Base-by-base conservation (phyloP, 1,140 invertebrate species). In the Maniola jurtina region DNA sequence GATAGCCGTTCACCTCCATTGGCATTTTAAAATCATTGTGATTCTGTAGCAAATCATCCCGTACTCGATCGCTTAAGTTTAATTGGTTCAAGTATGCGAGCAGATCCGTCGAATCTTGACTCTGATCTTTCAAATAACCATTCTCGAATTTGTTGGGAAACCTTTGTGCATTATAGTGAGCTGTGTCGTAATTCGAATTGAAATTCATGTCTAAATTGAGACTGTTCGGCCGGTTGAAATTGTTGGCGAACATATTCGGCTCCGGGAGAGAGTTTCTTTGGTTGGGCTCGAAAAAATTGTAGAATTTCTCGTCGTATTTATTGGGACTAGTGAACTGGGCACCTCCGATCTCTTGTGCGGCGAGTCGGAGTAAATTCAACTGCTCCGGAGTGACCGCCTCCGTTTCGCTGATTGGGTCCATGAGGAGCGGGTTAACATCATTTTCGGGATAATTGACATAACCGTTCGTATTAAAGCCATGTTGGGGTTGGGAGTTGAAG, bases 201-300 rank as follows among this genome's bases (percentile, higher is more conserved):
- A 70, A 86, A 45, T 85, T 87, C 75, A 80, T 76, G 55, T 88
- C 86, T 40, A 89, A 64, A 59, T 86, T 88, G 5, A 90, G 67
- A 66, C 86, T 90, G 72, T 83, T 88, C 5, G 88, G 88, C 68
- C 88, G 71, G 15, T 75, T 84, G 69, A 69, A 88, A 48, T 80
- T 84, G 38, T 76, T 84, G 14, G 73, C 56, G 65, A 82, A 90
- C 78, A 86, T 81, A 55, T 80, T 81, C 5, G 77, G 71, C 55
- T 90, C 86, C 4, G 84, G 85, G 35, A 88, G 74, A 15, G 88
- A 88, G 64, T 86, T 86, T 81, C 88, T 88, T 86, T 88, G 88
- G 83, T 75, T 90, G 55, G 82, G 83, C 70, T 90, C 88, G 75
- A 83, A 90, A 77, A 82, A 90, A 66, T 86, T 88, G 66, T 85